Percentiles rank a stretch among this genome's conserved stretches.
phyloP scores from a whole-genome alignment of 1,140 invertebrate genomes.

The Drosophila watanabei region DNA sequence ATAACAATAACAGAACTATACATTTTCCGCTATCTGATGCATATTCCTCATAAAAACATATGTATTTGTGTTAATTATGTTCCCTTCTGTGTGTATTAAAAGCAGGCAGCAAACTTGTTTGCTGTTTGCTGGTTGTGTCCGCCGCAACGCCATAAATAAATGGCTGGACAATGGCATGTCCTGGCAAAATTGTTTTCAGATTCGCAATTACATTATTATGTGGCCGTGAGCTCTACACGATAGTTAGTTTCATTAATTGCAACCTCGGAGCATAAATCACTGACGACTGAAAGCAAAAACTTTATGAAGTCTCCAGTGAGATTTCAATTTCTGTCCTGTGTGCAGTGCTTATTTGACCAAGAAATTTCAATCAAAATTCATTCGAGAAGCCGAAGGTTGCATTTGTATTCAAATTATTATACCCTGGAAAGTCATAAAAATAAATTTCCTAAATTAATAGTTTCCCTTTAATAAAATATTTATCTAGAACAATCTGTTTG shows the following conservation, averaged over 20 bases:
- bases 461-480: not conserved
- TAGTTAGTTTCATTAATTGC: conserved; percentile 56
- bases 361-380: conserved; percentile 29
- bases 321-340: conserved; percentile 8
- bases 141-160: conserved; percentile 37
- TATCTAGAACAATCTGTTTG: not conserved
- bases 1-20: conserved; percentile 31
- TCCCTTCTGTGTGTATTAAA: conserved; percentile 32
- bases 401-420: too few relatives aligned
- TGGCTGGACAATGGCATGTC: conserved; percentile 39
- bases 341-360: not conserved
- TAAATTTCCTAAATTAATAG: not conserved
- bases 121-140: conserved; percentile 19
- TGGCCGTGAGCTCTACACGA: conserved; percentile 41
- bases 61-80: conserved; percentile 55
- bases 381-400: too few relatives aligned
- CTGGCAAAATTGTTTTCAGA: conserved; percentile 52
- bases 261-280: conserved; percentile 43
- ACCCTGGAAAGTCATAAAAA: not conserved
- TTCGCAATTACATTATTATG: conserved; percentile 44
- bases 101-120: conserved; percentile 26
- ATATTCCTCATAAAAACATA: conserved; percentile 53
- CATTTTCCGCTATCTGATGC: conserved; percentile 34
- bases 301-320: conserved; percentile 15
- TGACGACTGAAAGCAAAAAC: conserved; percentile 3